Conservation (phyloP, 2,113 vertebrate species). For the Chaenocephalus aceratus region DNA sequence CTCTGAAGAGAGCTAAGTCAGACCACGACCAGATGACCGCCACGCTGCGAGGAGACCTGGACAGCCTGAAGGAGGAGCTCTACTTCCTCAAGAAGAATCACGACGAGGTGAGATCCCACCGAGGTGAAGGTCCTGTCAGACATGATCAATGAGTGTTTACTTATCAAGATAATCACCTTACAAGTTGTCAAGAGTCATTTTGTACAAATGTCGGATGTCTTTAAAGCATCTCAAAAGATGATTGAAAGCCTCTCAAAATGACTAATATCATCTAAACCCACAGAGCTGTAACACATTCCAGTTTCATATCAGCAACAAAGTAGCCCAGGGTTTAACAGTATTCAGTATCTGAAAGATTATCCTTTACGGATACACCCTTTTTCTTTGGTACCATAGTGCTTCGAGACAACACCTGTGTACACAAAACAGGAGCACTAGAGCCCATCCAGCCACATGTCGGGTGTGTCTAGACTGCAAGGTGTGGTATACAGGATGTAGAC, state of each 20-base stretch:
- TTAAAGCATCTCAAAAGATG: not conserved
- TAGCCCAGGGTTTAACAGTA: constrained; percentile 9
- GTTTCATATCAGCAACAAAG: constrained; percentile 3
- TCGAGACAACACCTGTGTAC: constrained; percentile 38
- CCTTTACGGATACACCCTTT: constrained; percentile 55
- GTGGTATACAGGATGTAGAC: constrained; percentile 68
- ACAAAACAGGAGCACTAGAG: constrained; percentile 16
- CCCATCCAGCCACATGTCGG: constrained; percentile 5
- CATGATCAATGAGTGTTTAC: constrained; percentile 5
- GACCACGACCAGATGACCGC: constrained; percentile 87
- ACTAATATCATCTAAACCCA: not conserved
- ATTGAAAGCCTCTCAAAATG: not conserved
- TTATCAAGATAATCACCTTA: constrained; percentile 29
- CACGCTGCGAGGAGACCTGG: constrained; percentile 89
- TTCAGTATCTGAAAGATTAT: constrained; percentile 57
- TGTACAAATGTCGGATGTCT: not conserved
- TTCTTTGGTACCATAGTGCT: constrained; percentile 32
- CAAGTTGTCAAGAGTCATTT: constrained; percentile 15
- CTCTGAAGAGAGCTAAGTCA: constrained; percentile 87
- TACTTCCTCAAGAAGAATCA: constrained; percentile 92
- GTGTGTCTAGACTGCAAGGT: constrained; percentile 73
- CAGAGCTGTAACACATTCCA: not conserved
- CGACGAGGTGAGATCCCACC: constrained; percentile 85
- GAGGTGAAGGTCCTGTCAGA: not conserved
- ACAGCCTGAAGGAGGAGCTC: constrained; percentile 91